phyloP scores from a whole-genome alignment of 2,113 vertebrate genomes.

The Suncus etruscus region DNA sequence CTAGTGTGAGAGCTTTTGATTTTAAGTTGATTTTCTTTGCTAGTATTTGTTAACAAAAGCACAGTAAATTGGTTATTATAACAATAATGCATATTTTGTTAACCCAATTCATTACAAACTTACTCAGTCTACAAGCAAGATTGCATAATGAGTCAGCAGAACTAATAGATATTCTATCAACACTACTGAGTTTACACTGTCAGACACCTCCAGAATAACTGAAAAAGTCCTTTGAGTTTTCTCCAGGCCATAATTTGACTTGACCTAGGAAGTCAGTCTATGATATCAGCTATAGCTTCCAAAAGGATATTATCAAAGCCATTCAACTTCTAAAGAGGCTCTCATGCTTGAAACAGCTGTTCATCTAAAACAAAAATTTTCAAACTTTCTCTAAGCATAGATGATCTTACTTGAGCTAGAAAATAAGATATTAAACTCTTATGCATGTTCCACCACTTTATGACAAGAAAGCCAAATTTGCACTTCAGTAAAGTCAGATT shows the following conservation, averaged over 20 bases:
- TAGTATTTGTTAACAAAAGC: slow-evolving; percentile 59
- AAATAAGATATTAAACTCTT: slow-evolving; percentile 83
- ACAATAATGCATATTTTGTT: slow-evolving; percentile 58
- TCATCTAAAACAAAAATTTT: slow-evolving; percentile 78
- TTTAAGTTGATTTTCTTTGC: slow-evolving; percentile 44
- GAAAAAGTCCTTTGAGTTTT: slow-evolving; percentile 42
- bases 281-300: slow-evolving; percentile 64
- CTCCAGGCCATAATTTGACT: slow-evolving; percentile 70
- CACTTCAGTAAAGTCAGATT: slow-evolving; percentile 86
- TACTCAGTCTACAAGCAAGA: slow-evolving; percentile 63
- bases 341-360: slow-evolving; percentile 82
- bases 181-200: slow-evolving; percentile 14
- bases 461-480: slow-evolving; percentile 87
- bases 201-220: background rate
- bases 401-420: slow-evolving; percentile 81
- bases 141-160: slow-evolving; percentile 32
- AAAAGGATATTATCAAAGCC: slow-evolving; percentile 65
- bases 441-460: slow-evolving; percentile 85
- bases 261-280: slow-evolving; percentile 62
- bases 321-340: slow-evolving; percentile 81
- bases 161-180: slow-evolving; percentile 20
- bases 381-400: slow-evolving; percentile 80
- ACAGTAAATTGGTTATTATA: slow-evolving; percentile 38
- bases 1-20: background rate
- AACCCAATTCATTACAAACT: slow-evolving; percentile 69